phyloP scores from a whole-genome alignment of 2,797 vertebrate genomes.

The Chanos chanos region DNA sequence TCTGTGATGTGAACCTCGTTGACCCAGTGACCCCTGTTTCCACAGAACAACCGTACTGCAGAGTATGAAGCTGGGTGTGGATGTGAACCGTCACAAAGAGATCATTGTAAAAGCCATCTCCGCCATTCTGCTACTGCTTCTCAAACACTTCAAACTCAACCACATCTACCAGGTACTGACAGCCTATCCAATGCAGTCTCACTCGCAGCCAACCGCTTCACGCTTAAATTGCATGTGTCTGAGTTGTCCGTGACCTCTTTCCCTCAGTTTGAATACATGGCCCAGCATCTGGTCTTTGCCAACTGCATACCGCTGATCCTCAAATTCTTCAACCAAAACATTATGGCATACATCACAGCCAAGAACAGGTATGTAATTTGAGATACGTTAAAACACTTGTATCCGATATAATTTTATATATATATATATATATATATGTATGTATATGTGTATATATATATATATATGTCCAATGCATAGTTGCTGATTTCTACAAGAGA shows the following conservation, averaged over 20 bases:
- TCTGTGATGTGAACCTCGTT: too few species aligned
- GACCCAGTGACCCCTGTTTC: too few species aligned
- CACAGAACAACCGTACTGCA: constrained; percentile 92
- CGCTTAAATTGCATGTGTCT: background rate
- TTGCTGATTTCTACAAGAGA: too few species aligned
- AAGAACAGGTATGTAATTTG: constrained; percentile 84
- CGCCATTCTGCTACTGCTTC: constrained; percentile 88
- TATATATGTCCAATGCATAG: too few species aligned
- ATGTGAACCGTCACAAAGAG: constrained; percentile 97
- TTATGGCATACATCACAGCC: constrained; percentile 99
- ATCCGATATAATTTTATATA: background rate
- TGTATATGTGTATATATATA: too few species aligned
- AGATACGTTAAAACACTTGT: background rate
- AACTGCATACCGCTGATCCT: constrained; percentile 98
- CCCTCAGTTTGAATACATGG: constrained; percentile 96
- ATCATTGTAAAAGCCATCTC: constrained; percentile 98
- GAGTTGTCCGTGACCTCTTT: background rate
- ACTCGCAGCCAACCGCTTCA: background rate
- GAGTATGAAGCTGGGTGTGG: constrained; percentile 98
- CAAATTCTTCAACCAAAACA: constrained; percentile 99
- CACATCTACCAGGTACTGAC: constrained; percentile 90
- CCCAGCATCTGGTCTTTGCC: constrained; percentile 96
- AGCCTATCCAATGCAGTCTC: background rate
- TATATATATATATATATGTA: background rate
- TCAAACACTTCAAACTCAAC: constrained; percentile 99